phyloP scores from a whole-genome alignment of 2,797 vertebrate species.

The Phyllotis vaccarum region DNA sequence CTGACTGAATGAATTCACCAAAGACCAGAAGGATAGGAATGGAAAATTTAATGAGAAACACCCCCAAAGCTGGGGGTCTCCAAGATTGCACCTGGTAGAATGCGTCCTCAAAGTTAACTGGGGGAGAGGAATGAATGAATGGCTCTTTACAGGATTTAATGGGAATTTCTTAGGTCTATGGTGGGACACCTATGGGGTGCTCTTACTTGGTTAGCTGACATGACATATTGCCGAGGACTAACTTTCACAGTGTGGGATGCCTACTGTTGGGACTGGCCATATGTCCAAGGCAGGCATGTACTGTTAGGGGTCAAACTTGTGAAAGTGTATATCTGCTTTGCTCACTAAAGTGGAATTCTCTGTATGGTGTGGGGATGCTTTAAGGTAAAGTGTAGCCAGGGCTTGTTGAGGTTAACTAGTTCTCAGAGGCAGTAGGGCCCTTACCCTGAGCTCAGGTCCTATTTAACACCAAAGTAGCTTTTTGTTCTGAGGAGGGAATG shows the following conservation, averaged over 20 bases:
- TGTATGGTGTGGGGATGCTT: background rate
- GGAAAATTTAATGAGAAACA: background rate
- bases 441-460: background rate
- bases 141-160: background rate
- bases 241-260: background rate
- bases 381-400: background rate
- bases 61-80: background rate
- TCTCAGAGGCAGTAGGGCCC: background rate
- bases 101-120: background rate
- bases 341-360: background rate
- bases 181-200: background rate
- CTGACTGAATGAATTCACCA: background rate
- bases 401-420: background rate
- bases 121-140: background rate
- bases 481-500: background rate
- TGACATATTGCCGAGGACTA: background rate
- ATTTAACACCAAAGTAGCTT: background rate
- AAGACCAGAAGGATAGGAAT: background rate
- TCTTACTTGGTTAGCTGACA: background rate
- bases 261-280: background rate
- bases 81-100: background rate
- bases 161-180: background rate
- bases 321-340: background rate
- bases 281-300: background rate
- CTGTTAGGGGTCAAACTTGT: background rate